phyloP scores from a whole-genome alignment of 2,797 vertebrate genomes.

The Myioborus melanocephalus region DNA sequence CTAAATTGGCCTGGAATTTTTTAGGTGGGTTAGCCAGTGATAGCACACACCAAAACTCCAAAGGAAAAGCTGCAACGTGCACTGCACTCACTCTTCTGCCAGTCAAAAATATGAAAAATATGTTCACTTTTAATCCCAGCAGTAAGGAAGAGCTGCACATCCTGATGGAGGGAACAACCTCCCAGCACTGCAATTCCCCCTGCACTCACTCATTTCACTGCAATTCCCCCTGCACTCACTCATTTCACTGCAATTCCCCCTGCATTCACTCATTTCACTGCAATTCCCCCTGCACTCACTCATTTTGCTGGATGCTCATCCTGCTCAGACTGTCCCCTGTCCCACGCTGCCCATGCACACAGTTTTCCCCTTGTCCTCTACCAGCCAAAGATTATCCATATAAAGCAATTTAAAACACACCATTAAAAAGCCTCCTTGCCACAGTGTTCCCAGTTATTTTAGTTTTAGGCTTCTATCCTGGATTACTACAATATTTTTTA shows the following conservation, averaged over 20 bases:
- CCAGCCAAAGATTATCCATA: conserved; percentile 39
- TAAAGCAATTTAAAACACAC: conserved; percentile 40
- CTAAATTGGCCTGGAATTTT: neutral
- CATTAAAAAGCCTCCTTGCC: neutral
- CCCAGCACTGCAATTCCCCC: neutral
- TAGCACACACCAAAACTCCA: neutral
- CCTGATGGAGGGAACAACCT: neutral
- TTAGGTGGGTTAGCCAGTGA: neutral
- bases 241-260: too few species aligned
- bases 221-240: too few species aligned
- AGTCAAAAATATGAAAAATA: neutral
- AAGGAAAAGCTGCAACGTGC: neutral
- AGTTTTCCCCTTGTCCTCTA: neutral
- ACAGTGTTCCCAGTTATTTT: conserved; percentile 44
- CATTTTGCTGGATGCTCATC: neutral
- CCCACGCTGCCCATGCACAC: too few species aligned
- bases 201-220: too few species aligned
- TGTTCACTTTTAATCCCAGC: neutral
- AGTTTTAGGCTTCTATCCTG: conserved; percentile 46
- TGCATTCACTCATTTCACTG: too few species aligned
- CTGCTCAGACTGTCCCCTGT: neutral
- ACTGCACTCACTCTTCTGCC: neutral
- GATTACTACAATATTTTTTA: conserved; percentile 40
- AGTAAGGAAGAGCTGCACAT: neutral
- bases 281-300: too few species aligned